Base-by-base conservation (phyloP, 2,888 invertebrate species). In the Agrotis clavis region DNA sequence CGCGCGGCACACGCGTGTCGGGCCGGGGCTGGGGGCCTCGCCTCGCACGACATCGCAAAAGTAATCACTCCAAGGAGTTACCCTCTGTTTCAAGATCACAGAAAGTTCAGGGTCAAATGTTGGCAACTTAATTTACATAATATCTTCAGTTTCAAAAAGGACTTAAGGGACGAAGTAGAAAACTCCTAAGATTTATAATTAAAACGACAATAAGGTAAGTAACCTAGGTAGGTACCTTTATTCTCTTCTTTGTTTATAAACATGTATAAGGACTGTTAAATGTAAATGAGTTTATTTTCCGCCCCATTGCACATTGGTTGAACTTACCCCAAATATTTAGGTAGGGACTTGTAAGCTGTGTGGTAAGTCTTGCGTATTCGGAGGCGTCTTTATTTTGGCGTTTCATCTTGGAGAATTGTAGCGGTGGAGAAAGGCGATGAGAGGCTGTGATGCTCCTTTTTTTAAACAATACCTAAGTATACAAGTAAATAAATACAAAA, bases 51-150 rank as follows among this genome's bases (percentile, higher is more conserved):
- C 47, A 57, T 21, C 21, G 25, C 21, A 25, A 41, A 48, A 83
- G 62, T 47, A 59, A 67, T 57, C 48, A 67, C 70, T 67, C 19
- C 11, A 48, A 81, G 65, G 57, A 75, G 57, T 57, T n/a, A 57
- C 69, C 61, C 69, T 59, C 50, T 57, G 18, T 74, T 80, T 70
- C 70, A 83, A 69, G 75, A 80, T 64, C 68, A 66, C 48, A 30
- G 30, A 66, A 77, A 81, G 82, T 76, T 84, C 84, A 86, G 69
- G 85, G 82, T 77, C 82, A 67, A 11, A 19, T 70, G 18, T 25
- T 79, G 60, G 50, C 47, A 19, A 41, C 35, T 19, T 45, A 21
- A 41, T 56, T 21, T 65, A 14, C 53, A 62, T 45, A 65, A 41
- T 18, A 63, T 13, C 51, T 41, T 19, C 51, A 6, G 19, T 62